These are phyloP conservation scores for Aspidiotus destructor DNA, from an alignment of 2,888 invertebrate species.

Conservation along the genomic window DNA sequence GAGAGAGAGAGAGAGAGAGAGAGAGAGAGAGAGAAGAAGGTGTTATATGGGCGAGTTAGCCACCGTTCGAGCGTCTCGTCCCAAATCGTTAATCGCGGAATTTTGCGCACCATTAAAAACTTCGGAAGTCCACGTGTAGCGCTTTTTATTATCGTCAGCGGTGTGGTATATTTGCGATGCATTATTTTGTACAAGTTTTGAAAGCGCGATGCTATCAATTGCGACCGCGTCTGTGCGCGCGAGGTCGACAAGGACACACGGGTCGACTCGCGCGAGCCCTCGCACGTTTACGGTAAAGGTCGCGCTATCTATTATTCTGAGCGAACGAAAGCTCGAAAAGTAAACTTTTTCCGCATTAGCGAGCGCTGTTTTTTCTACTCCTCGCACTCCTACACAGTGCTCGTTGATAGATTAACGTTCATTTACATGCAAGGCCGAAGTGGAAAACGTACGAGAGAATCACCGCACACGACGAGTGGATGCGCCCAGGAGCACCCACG, in stretches of 20 bases:
- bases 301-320: background rate
- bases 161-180: background rate
- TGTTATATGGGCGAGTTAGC: background rate
- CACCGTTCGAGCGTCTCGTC: background rate
- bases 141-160: too few species aligned
- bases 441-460: too few species aligned
- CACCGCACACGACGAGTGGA: too few species aligned
- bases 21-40: background rate
- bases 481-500: too few species aligned
- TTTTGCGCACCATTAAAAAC: slow-evolving; percentile 1
- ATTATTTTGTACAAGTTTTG: background rate
- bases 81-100: slow-evolving; percentile 4
- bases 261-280: background rate
- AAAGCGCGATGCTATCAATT: background rate
- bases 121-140: slow-evolving; percentile 4
- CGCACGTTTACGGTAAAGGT: background rate
- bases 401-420: too few species aligned
- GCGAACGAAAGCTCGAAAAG: background rate
- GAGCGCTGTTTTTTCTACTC: background rate
- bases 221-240: background rate
- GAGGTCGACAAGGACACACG: too few species aligned
- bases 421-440: too few species aligned
- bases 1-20: background rate
- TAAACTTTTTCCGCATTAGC: background rate
- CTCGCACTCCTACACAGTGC: background rate